phyloP scores from a whole-genome alignment of 2,113 vertebrate genomes.

The Vicugna pacos region DNA sequence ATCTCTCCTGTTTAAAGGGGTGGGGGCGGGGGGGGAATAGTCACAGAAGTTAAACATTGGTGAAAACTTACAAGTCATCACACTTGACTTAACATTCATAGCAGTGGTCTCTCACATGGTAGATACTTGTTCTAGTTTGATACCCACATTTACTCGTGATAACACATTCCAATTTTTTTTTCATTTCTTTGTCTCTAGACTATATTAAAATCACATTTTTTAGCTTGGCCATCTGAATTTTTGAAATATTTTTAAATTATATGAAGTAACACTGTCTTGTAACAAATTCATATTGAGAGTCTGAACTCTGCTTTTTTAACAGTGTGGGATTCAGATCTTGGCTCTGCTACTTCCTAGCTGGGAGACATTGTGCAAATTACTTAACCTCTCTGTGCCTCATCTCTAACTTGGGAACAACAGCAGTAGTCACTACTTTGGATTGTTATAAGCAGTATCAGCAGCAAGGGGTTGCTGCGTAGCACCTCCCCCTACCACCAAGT shows the following conservation, averaged over 20 bases:
- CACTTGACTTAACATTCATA: background rate
- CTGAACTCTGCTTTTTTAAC: background rate
- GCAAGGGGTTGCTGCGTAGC: background rate
- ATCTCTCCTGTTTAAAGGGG: slow-evolving; percentile 67
- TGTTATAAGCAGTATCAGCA: background rate
- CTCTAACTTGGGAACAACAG: background rate
- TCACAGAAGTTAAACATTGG: slow-evolving; percentile 8
- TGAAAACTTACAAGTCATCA: background rate
- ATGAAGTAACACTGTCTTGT: background rate
- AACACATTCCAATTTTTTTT: background rate
- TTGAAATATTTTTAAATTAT: background rate
- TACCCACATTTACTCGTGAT: background rate
- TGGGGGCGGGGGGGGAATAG: background rate
- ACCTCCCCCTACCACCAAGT: fast-evolving
- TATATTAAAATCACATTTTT: background rate
- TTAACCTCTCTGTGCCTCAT: background rate
- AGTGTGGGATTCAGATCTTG: background rate
- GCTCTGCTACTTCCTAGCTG: background rate
- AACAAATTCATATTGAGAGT: background rate
- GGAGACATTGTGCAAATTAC: background rate
- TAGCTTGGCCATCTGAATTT: background rate
- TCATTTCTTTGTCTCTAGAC: background rate
- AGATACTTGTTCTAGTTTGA: background rate
- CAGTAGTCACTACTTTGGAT: background rate
- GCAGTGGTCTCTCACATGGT: background rate